phyloP scores from a whole-genome alignment of 2,888 invertebrate species.

The Tetanocera ferruginea region DNA sequence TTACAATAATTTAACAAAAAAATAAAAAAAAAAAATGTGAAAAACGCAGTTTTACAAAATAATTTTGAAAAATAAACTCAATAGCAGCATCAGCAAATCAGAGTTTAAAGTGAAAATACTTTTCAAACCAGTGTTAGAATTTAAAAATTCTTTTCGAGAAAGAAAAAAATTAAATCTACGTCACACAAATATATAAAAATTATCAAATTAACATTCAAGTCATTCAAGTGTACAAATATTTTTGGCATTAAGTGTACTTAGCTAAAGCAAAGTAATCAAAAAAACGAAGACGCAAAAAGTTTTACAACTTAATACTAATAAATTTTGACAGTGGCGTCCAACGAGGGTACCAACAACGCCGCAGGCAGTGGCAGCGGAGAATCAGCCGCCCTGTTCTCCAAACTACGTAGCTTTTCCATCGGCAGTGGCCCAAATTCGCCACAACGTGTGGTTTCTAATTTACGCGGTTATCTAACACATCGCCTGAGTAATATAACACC shows the following conservation, averaged over 20 bases:
- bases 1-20: constrained; percentile 30
- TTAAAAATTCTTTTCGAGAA: constrained; percentile 13
- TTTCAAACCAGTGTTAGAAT: too few relatives aligned
- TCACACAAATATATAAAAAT: background rate
- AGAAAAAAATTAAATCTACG: background rate
- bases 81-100: background rate
- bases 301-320: constrained; percentile 8
- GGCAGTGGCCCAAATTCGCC: constrained; percentile 78
- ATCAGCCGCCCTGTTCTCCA: constrained; percentile 75
- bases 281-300: constrained; percentile 29
- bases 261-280: background rate
- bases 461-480: constrained; percentile 80
- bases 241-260: too few relatives aligned
- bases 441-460: constrained; percentile 80
- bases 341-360: constrained; percentile 66
- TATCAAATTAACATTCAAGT: background rate
- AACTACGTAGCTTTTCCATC: constrained; percentile 78
- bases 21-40: constrained; percentile 2
- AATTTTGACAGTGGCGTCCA: constrained; percentile 69
- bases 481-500: constrained; percentile 77
- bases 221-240: too few relatives aligned
- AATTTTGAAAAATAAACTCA: background rate
- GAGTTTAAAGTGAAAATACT: too few relatives aligned
- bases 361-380: constrained; percentile 59
- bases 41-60: background rate